Evolutionary conservation across 2,113 vertebrate species (phyloP).

Genomic region (Gyps fulvus): DNA sequence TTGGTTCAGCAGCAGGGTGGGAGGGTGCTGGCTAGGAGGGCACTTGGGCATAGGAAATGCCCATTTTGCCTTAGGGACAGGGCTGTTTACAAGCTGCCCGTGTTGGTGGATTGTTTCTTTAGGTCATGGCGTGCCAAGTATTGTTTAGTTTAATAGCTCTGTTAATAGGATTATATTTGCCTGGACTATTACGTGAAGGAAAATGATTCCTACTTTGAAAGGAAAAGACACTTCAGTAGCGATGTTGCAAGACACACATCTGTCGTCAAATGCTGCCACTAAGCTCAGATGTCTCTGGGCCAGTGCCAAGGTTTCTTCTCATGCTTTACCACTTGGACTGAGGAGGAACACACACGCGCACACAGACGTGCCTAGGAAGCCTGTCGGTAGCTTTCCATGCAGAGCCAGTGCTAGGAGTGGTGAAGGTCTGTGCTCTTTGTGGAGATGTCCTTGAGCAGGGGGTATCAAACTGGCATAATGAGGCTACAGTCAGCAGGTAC

Average conservation of each 20-base stretch:
- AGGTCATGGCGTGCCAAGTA: slow-evolving; percentile 52
- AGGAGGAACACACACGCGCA: neutral
- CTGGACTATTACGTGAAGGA: slow-evolving; percentile 51
- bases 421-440: neutral
- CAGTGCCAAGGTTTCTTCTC: neutral
- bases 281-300: slow-evolving; percentile 41
- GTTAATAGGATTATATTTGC: slow-evolving; percentile 64
- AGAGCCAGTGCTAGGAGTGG: neutral
- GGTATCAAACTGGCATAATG: neutral
- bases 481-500: neutral
- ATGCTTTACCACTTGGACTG: neutral
- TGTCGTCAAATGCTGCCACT: slow-evolving; percentile 55
- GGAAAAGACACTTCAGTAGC: slow-evolving; percentile 60
- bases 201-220: slow-evolving; percentile 56
- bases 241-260: slow-evolving; percentile 61
- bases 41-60: slow-evolving; percentile 5
- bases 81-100: slow-evolving; percentile 37
- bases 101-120: slow-evolving; percentile 37
- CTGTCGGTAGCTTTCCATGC: neutral
- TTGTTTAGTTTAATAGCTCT: slow-evolving; percentile 58
- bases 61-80: neutral
- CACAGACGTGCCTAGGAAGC: neutral
- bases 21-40: neutral
- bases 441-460: neutral
- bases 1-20: neutral